phyloP scores from a whole-genome alignment of 2,113 vertebrate genomes.

The Dryoscopus gambensis region DNA sequence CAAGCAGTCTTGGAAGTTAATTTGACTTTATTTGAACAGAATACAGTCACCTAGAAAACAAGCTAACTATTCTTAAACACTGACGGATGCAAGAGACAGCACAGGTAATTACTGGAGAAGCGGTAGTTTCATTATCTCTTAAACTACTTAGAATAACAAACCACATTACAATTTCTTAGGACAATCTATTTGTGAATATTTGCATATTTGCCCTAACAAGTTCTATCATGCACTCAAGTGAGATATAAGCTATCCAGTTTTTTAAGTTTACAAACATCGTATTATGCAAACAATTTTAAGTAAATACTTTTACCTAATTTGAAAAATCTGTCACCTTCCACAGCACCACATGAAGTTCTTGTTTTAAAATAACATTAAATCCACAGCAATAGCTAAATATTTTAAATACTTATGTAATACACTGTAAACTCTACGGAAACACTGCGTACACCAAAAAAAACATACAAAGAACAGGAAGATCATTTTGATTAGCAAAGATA shows the following conservation, averaged over 20 bases:
- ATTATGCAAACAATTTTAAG: not conserved
- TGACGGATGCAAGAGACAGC: conserved; percentile 8
- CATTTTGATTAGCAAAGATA: conserved; percentile 27
- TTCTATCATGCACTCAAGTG: not conserved
- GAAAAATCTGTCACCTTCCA: conserved; percentile 6
- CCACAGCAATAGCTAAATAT: not conserved
- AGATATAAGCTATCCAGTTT: not conserved
- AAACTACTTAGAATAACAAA: conserved; percentile 20
- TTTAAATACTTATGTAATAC: not conserved
- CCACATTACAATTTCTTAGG: not conserved
- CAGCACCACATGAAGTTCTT: conserved; percentile 22
- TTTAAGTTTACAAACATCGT: not conserved
- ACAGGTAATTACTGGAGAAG: conserved; percentile 2
- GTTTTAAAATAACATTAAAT: conserved; percentile 21
- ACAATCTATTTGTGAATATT: not conserved
- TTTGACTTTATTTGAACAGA: not conserved
- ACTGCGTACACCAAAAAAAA: not conserved
- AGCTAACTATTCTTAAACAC: not conserved
- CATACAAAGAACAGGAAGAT: conserved; percentile 37
- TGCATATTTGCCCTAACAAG: not conserved
- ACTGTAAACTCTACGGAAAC: not conserved
- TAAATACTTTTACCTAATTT: conserved; percentile 6
- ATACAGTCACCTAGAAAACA: conserved; percentile 32
- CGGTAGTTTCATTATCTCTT: not conserved
- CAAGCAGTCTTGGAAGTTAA: not conserved